These are phyloP conservation scores for Azorinus chamasolen DNA, from an alignment of 2,888 invertebrate species.

Conservation along the genomic window DNA sequence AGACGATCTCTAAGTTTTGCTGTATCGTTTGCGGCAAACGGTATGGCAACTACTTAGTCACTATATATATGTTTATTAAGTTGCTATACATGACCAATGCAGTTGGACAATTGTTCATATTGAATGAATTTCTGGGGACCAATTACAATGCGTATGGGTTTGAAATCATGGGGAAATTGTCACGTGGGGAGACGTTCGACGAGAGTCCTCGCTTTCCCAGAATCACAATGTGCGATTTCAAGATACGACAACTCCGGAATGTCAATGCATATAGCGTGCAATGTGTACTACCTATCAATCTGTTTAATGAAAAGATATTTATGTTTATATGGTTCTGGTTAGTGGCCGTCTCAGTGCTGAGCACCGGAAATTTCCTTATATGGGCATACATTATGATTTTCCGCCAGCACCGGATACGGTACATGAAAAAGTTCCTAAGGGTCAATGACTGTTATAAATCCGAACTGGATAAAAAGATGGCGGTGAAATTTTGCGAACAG, in stretches of 20 bases:
- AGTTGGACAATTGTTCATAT: conserved; percentile 87
- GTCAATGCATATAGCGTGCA: conserved; percentile 87
- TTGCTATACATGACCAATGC: conserved; percentile 87
- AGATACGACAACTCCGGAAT: conserved; percentile 87
- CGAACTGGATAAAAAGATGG: conserved; percentile 83
- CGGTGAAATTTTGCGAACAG: conserved; percentile 84
- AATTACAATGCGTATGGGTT: conserved; percentile 86
- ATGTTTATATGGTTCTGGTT: conserved; percentile 88
- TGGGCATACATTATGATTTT: conserved; percentile 86
- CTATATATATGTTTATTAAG: conserved; percentile 87
- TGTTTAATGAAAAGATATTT: conserved; percentile 86
- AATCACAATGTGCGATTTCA: conserved; percentile 86
- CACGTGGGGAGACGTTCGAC: conserved; percentile 85
- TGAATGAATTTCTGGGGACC: conserved; percentile 87
- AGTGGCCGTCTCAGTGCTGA: conserved; percentile 86
- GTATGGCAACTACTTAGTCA: conserved; percentile 87
- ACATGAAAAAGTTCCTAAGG: conserved; percentile 83
- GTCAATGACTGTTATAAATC: conserved; percentile 83
- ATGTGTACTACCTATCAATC: conserved; percentile 85
- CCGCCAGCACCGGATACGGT: conserved; percentile 81
- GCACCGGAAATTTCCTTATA: conserved; percentile 86
- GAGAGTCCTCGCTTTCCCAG: conserved; percentile 85
- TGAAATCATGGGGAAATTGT: conserved; percentile 87
- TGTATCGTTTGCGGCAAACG: conserved; percentile 86
- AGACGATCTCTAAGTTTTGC: conserved; percentile 85